These are phyloP conservation scores for Axis porcinus DNA, from an alignment of 2,113 vertebrate genomes.

Conservation along the genomic window DNA sequence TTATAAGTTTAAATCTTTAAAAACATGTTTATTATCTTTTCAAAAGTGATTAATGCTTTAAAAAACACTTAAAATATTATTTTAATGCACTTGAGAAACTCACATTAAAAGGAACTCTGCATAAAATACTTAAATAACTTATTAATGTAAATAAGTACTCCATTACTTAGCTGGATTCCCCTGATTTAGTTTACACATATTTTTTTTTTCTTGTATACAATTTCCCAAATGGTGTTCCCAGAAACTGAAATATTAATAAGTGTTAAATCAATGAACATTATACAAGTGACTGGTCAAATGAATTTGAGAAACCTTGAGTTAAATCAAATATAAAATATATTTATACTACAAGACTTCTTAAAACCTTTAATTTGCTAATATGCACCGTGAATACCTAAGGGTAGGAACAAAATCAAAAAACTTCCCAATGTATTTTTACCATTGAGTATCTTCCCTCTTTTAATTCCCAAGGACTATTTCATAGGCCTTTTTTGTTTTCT, in stretches of 20 bases:
- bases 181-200: background rate
- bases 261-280: background rate
- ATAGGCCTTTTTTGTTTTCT: background rate
- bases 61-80: background rate
- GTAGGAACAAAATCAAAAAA: background rate
- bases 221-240: background rate
- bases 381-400: background rate
- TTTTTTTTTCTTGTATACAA: background rate
- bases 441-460: background rate
- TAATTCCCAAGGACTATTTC: background rate
- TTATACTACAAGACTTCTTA: background rate
- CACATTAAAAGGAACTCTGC: background rate
- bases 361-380: conserved; percentile 43
- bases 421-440: background rate
- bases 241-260: background rate
- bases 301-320: conserved; percentile 6
- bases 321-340: conserved; percentile 2
- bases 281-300: background rate
- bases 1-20: background rate
- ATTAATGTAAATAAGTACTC: background rate
- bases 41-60: background rate
- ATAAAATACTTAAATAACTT: conserved; percentile 18
- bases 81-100: background rate
- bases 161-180: background rate
- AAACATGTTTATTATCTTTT: background rate